Base-by-base conservation (phyloP, 2,888 invertebrate genomes). In the Patella depressa region DNA sequence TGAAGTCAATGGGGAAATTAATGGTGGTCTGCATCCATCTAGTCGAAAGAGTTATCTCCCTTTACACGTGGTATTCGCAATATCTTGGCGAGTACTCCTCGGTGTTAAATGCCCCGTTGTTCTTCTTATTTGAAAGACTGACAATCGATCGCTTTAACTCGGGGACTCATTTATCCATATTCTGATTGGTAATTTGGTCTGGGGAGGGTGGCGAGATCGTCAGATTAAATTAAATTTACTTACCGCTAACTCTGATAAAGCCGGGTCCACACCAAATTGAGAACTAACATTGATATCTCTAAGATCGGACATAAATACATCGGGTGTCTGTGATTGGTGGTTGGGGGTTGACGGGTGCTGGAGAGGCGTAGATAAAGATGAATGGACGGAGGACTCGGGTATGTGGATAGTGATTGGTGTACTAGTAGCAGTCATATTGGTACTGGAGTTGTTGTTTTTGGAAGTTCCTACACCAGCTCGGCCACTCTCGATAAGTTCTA, bases 311-410 rank as follows among this genome's bases (percentile, higher is more conserved):
- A 65, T 65, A 65, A 65, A 65, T 12, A 65, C 65, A 65, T 65
- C 65, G 2, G 65, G 65, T 65, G 65, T 65, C 11, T 24, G 19
- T 14, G 65, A 24, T 19, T 65, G 65, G 2, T 24, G 65, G 19
- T 65, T 65, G 65, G 65, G 65, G 14, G 65, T 65, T 19, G 65
- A 65, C 3, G 65, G 65, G 24, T 65, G 65, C 24, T 65, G 65
- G 19, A 65, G 11, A 9, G 65, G 19, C 65, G 24, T 19, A 24
- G 65, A 65, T 45, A 45, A 45, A 7, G 45, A 45, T 45, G 45
- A 45, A 65, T 65, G 65, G 65, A 24, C 65, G 65, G 65, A 24
- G 2, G 65, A 12, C 9, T 65, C 65, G 9, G 65, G 65, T 65
- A 65, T 65, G 14, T 19, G 24, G 12, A 65, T 24, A 14, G 65